A percentile compares a stretch with the other conserved stretches of the same genome.
phyloP scores from a whole-genome alignment of 2,888 invertebrate species.

The Caenorhabditis sp. region DNA sequence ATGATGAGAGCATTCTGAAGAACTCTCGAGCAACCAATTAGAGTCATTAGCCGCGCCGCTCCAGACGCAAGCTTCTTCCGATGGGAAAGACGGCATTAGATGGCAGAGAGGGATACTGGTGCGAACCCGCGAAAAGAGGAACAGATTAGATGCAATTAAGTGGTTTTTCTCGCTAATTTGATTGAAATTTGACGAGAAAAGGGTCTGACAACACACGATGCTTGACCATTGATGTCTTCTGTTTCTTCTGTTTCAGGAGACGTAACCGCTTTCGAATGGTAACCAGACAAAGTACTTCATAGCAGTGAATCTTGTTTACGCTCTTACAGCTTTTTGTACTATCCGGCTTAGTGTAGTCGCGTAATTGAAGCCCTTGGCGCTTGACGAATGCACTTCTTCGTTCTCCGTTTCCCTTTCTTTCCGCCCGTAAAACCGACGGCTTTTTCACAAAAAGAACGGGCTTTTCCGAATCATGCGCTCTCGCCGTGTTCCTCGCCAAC shows the following conservation, averaged over 20 bases:
- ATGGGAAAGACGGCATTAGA: slow-evolving; percentile 26
- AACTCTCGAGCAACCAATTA: slow-evolving; percentile 9
- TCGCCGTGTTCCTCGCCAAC: background rate
- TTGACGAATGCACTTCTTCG: slow-evolving; percentile 33
- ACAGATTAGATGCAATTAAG: slow-evolving; percentile 40
- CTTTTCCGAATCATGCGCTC: slow-evolving; percentile 3
- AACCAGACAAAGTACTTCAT: slow-evolving; percentile 1
- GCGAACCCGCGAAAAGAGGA: slow-evolving; percentile 24
- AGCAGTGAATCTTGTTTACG: slow-evolving; percentile 30
- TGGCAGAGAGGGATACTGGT: slow-evolving; percentile 38
- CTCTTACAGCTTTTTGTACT: slow-evolving; percentile 39
- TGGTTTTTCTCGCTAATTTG: slow-evolving; percentile 43
- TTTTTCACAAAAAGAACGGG: background rate
- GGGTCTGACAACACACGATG: background rate
- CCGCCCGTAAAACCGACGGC: slow-evolving; percentile 1
- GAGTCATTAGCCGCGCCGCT: slow-evolving; percentile 29
- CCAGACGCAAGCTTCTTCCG: background rate
- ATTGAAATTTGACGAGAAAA: slow-evolving; percentile 44
- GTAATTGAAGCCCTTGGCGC: slow-evolving; percentile 49
- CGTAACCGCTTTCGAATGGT: background rate
- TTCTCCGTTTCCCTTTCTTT: background rate
- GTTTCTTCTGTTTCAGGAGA: too few species aligned
- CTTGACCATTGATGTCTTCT: slow-evolving; percentile 26
- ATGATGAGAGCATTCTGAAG: slow-evolving; percentile 35
- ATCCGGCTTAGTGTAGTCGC: slow-evolving; percentile 45